phyloP scores from a whole-genome alignment of 2,888 invertebrate species.

The Lydus trimaculatus region DNA sequence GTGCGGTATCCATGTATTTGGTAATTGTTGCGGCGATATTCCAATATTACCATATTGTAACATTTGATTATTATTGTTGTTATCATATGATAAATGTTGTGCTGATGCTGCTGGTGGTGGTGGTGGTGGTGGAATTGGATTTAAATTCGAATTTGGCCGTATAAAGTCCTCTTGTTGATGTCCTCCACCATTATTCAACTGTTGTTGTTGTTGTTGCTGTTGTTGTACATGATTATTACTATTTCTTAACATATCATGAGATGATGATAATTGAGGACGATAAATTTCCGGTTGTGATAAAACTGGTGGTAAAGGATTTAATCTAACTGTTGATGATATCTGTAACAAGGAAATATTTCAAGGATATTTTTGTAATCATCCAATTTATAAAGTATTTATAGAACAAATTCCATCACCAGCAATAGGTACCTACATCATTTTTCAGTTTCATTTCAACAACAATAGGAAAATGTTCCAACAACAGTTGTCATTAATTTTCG shows the following conservation, averaged over 20 bases:
- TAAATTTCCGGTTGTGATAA: conserved; percentile 25
- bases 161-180: conserved; percentile 33
- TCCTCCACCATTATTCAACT: not conserved
- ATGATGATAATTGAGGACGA: conserved; percentile 20
- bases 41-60: conserved; percentile 1
- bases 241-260: conserved; percentile 15
- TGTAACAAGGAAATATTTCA: conserved; percentile 17
- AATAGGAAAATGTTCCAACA: not conserved
- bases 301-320: conserved; percentile 25
- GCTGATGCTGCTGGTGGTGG: not conserved
- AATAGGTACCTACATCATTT: not conserved
- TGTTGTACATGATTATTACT: conserved; percentile 6
- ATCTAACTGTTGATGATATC: conserved; percentile 21
- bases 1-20: conserved; percentile 48
- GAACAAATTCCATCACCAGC: not conserved
- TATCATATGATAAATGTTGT: not conserved
- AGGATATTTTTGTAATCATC: not conserved
- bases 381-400: not conserved
- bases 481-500: not conserved
- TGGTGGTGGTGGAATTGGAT: not conserved
- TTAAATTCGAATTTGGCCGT: conserved; percentile 27
- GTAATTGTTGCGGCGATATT: conserved; percentile 16
- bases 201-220: no score
- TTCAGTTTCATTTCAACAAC: not conserved
- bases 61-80: not conserved